phyloP scores from a whole-genome alignment of 2,888 invertebrate species.

The Troides helena region DNA sequence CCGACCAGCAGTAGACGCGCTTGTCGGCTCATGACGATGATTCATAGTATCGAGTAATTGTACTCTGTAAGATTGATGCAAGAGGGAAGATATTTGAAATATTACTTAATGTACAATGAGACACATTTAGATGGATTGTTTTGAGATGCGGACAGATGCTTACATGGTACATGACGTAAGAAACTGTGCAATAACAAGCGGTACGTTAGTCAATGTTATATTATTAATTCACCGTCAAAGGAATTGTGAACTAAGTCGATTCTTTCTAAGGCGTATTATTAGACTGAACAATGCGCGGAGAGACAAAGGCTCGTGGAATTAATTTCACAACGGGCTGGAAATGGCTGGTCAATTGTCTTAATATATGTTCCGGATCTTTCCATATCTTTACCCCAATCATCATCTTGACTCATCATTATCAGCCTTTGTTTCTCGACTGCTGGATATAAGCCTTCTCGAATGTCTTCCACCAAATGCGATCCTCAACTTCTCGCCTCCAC shows the following conservation, averaged over 20 bases:
- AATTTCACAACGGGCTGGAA: neutral
- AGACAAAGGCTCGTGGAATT: constrained; percentile 6
- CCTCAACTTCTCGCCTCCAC: no score
- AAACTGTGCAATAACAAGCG: neutral
- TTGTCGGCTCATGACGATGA: no score
- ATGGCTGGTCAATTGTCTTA: constrained; percentile 1
- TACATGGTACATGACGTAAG: neutral
- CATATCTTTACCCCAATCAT: neutral
- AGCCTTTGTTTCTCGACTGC: no score
- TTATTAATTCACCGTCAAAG: neutral
- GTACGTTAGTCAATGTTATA: constrained; percentile 1
- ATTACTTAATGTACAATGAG: neutral
- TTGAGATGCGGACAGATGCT: constrained; percentile 1
- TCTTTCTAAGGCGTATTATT: constrained; percentile 14
- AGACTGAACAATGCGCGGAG: constrained; percentile 5
- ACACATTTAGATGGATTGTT: constrained; percentile 4
- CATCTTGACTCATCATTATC: no score
- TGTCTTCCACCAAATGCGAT: no score
- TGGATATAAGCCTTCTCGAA: no score
- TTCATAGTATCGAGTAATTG: no score
- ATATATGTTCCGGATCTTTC: neutral
- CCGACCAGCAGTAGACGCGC: no score
- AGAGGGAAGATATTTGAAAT: neutral
- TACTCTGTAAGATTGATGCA: no score
- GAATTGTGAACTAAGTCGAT: constrained; percentile 6